Conservation (phyloP, 2,113 vertebrate genomes). For the Eurypyga helias region DNA sequence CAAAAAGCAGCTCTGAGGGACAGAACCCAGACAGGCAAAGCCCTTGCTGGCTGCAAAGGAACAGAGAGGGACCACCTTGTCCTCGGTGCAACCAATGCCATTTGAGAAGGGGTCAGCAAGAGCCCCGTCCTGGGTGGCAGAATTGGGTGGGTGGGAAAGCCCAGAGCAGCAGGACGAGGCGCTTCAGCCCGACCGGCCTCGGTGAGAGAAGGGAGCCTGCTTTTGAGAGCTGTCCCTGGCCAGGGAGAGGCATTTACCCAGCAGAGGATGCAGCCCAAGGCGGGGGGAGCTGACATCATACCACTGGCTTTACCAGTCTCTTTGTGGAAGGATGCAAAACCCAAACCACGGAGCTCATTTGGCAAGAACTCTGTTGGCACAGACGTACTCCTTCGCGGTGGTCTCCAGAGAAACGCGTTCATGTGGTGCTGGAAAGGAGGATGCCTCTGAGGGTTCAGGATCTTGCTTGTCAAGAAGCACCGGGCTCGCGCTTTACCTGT, state of each 20-base stretch:
- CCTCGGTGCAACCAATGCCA: not conserved
- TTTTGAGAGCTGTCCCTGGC: not conserved
- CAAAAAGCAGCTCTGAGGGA: not conserved
- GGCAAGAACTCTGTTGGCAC: not conserved
- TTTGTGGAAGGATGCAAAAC: not conserved
- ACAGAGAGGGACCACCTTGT: not conserved
- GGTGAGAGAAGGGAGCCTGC: not conserved
- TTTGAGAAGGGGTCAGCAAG: not conserved
- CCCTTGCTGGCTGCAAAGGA: not conserved
- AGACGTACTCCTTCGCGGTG: accelerated
- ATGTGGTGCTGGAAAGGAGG: not conserved
- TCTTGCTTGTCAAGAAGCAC: not conserved
- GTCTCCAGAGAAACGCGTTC: not conserved
- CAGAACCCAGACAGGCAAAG: not conserved
- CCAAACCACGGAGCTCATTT: not conserved
- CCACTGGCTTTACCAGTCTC: not conserved
- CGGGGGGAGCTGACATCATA: not conserved
- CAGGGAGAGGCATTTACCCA: not conserved
- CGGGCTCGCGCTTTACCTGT: not conserved
- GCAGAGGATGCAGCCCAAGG: not conserved
- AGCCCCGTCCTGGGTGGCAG: not conserved
- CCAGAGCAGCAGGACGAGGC: not conserved
- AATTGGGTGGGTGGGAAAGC: not conserved
- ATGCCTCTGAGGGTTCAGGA: not conserved
- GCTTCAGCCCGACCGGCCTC: not conserved